phyloP scores from a whole-genome alignment of 92 coral and sea anemone genomes.

The Umimayanthus kanabou region DNA sequence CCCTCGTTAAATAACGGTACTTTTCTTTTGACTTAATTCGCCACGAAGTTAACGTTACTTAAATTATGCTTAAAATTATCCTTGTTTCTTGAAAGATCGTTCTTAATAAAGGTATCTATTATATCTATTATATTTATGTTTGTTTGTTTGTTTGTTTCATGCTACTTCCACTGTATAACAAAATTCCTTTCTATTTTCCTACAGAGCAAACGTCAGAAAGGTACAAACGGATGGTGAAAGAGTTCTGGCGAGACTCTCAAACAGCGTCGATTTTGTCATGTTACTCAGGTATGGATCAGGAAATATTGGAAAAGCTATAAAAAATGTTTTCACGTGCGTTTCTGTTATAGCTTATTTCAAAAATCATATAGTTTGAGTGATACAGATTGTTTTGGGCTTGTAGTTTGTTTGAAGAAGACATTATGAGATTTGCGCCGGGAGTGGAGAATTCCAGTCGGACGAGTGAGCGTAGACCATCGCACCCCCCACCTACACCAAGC shows the following conservation, averaged over 20 bases:
- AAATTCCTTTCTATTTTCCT: neutral
- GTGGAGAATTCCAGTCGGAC: slow-evolving; percentile 18
- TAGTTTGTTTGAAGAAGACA: slow-evolving; percentile 78
- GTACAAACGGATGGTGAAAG: slow-evolving; percentile 91
- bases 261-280: slow-evolving; percentile 89
- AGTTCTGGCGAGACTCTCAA: slow-evolving; percentile 83
- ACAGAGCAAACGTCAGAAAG: slow-evolving; percentile 83
- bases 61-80: too few species aligned
- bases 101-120: too few species aligned
- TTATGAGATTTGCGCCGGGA: slow-evolving; percentile 79
- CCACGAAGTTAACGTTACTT: too few species aligned
- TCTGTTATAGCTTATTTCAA: neutral
- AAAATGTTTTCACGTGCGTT: too few species aligned
- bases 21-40: too few species aligned
- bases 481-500: neutral
- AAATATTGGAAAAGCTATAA: neutral
- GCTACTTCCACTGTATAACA: too few species aligned
- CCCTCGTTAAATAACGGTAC: too few species aligned
- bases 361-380: neutral
- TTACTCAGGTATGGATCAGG: slow-evolving; percentile 70
- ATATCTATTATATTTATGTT: too few species aligned
- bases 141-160: neutral
- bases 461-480: slow-evolving; percentile 24
- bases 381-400: neutral
- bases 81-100: too few species aligned